Conservation (phyloP, 2,888 invertebrate genomes). For the Drosophila colorata region DNA sequence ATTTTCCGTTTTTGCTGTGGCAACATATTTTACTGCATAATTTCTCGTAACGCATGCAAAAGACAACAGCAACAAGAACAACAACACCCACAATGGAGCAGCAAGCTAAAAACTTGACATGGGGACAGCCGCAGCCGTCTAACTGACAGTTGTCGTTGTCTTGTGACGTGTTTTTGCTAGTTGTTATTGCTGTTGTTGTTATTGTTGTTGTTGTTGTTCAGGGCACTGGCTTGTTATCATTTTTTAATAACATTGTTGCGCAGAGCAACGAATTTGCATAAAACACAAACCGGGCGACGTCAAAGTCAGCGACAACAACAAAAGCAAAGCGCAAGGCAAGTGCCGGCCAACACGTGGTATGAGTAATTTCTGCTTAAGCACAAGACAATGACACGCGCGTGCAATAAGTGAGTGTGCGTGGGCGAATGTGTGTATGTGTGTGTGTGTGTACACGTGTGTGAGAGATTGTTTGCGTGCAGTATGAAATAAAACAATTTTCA, state of each 20-base stretch:
- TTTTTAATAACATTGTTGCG: conserved; percentile 81
- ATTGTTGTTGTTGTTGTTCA: conserved; percentile 38
- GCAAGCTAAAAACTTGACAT: conserved; percentile 75
- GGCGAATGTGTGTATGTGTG: conserved; percentile 12
- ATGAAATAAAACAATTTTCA: conserved; percentile 79
- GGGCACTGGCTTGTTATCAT: conserved; percentile 74
- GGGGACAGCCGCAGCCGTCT: conserved; percentile 74
- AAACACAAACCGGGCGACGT: conserved; percentile 58
- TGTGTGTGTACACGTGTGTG: conserved; percentile 13
- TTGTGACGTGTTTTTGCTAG: conserved; percentile 48
- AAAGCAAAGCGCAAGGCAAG: not conserved
- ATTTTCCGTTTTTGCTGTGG: conserved; percentile 52
- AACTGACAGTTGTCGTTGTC: conserved; percentile 77
- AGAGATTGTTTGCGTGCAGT: conserved; percentile 38
- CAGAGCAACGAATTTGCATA: conserved; percentile 75
- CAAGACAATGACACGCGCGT: conserved; percentile 74
- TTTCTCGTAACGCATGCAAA: conserved; percentile 76
- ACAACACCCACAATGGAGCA: conserved; percentile 37
- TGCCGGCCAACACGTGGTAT: conserved; percentile 69
- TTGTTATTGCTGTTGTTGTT: conserved; percentile 24
- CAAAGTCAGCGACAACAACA: conserved; percentile 19
- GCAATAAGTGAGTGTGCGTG: conserved; percentile 53
- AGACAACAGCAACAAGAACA: conserved; percentile 56
- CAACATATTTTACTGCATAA: conserved; percentile 81
- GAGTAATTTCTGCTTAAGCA: conserved; percentile 78